A percentile compares a stretch with the other conserved stretches of the same genome.
These are phyloP conservation scores for Cephonodes hylas DNA, from an alignment of 2,888 invertebrate genomes.

Conservation along the genomic window DNA sequence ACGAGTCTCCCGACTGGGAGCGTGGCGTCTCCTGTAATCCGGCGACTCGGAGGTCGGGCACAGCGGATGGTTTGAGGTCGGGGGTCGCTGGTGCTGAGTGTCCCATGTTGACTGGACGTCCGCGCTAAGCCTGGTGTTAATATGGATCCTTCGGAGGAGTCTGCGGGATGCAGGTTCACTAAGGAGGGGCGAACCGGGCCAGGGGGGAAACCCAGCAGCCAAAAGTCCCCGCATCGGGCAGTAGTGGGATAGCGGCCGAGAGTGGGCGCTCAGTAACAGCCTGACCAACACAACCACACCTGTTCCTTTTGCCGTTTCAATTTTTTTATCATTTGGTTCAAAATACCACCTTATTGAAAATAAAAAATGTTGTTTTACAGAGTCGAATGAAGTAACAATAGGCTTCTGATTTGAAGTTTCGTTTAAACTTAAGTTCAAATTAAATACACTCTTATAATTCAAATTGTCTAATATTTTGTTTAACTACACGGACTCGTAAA, in stretches of 20 bases:
- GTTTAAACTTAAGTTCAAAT: no score
- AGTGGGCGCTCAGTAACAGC: constrained; percentile 95
- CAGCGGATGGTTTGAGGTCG: constrained; percentile 94
- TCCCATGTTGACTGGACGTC: constrained; percentile 91
- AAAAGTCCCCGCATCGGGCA: constrained; percentile 99
- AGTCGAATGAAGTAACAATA: no score
- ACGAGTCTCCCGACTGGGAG: constrained; percentile 85
- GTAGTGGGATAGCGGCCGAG: constrained; percentile 99
- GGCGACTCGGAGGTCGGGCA: constrained; percentile 96
- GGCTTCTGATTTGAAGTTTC: no score
- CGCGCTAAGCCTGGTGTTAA: constrained; percentile 99
- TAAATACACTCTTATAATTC: no score
- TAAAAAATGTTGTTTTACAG: no score
- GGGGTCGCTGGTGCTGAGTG: constrained; percentile 65
- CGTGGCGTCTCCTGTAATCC: constrained; percentile 99
- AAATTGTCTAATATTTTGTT: no score
- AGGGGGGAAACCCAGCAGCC: constrained; percentile 99
- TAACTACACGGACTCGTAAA: no score
- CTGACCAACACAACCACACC: constrained; percentile 82
- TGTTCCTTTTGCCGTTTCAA: constrained; percentile 71
- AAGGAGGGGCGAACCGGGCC: constrained; percentile 99
- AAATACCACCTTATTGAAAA: no score
- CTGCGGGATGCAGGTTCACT: constrained; percentile 87
- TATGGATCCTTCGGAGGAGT: constrained; percentile 95
- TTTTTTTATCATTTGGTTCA: no score